Evolutionary conservation across 2,888 invertebrate species (phyloP), one percentile per base, ranked within the genome.

Genomic region (Trachelus troglodyta): DNA sequence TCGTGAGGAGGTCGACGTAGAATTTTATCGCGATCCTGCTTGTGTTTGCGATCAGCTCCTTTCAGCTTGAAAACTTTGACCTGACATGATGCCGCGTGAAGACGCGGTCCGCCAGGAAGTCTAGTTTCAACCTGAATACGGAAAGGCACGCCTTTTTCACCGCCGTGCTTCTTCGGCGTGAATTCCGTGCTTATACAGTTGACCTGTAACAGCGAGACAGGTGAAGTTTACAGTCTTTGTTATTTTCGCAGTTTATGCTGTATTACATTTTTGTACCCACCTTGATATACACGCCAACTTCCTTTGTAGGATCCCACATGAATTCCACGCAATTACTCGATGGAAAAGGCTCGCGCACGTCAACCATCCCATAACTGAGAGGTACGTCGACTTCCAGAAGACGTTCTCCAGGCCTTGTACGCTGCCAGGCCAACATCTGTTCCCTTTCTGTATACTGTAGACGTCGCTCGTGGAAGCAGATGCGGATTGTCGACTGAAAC

Each of bases 131-230:
- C 96, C 92, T 98, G 98, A 82, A 98, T 96, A 75, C 98, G 95
- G 93, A 99, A 99, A 0, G 98, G 98, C 0, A 99, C 98, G 0
- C 99, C 99, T 90, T 99, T 99, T 92, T 99, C 99, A 1, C 99
- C 99, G 75, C 99, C 99, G 92, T 99, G 98, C 89, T 98, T 98
- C 91, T 98, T 98, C 0, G 98, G 97, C 0, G 99, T 99, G 91
- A 99, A 99, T 92, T 99, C 99, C 0, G 99, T 99, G 81, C 98
- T 98, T 87, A 99, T 99, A 92, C 98, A 98, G 92, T 99, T 98
- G 75, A 97, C 96, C 96, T 96, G 89, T 6, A 90, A 90, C 78
- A 40, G 80, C 3, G 74, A 12, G 12, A 34, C 12, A 11, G 30
- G 2, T 15, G 6, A 40, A 40, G 15, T 56, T 56, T 23, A 15